Evolutionary conservation across 2,797 vertebrate species (phyloP).

Genomic region (Thamnophis elegans): DNA sequence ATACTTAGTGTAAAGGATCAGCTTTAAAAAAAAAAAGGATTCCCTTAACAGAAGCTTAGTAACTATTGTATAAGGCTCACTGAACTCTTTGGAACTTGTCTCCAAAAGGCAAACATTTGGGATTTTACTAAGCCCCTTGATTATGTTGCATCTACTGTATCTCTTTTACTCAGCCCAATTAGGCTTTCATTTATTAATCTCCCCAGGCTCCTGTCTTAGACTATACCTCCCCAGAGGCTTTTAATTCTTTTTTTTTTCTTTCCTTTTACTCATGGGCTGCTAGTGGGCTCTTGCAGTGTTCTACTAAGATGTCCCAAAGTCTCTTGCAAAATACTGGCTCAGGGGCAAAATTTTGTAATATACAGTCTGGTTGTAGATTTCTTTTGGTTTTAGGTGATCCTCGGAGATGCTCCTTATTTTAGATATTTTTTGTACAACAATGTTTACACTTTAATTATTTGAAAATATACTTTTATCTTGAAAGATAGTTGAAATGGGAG

Average conservation of each 20-base stretch:
- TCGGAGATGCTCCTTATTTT: neutral
- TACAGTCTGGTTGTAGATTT: neutral
- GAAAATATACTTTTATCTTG: neutral
- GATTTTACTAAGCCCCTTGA: neutral
- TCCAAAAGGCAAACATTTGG: neutral
- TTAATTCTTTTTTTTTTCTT: conserved; percentile 10
- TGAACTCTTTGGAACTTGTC: neutral
- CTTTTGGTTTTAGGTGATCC: neutral
- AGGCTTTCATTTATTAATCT: neutral
- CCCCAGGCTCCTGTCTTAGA: neutral
- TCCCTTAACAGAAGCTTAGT: neutral
- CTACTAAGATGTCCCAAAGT: neutral
- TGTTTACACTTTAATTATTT: neutral
- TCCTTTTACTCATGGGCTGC: neutral
- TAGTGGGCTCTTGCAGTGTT: neutral
- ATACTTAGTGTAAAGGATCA: neutral
- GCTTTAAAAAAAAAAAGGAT: neutral
- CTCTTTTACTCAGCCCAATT: neutral
- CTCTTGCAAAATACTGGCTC: neutral
- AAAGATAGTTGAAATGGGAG: neutral
- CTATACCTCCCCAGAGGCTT: conserved; percentile 4
- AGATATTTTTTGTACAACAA: neutral
- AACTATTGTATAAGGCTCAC: neutral
- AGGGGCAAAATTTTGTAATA: neutral
- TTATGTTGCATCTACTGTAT: neutral